A percentile compares a stretch with the other conserved stretches of the same genome.
Conservation (phyloP, 1,140 invertebrate species). For the Propsilocerus akamusi region DNA sequence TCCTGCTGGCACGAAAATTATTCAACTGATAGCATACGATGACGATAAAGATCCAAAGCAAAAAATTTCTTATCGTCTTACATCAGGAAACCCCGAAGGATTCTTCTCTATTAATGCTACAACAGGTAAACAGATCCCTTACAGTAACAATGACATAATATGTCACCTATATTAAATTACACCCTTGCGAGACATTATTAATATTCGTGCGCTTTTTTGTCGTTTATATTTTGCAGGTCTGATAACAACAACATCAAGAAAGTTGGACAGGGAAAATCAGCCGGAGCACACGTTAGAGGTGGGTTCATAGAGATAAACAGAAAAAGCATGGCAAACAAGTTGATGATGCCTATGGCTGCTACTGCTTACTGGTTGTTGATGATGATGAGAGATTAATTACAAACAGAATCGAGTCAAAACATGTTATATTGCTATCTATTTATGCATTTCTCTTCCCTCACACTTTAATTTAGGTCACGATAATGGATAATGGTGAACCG, state of each 20-base stretch:
- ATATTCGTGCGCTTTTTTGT: too few relatives aligned
- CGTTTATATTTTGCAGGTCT: slow-evolving; percentile 40
- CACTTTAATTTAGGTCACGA: slow-evolving; percentile 34
- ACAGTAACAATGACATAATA: too few relatives aligned
- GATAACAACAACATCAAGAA: slow-evolving; percentile 61
- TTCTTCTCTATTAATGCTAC: slow-evolving; percentile 72
- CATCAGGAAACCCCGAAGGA: slow-evolving; percentile 74
- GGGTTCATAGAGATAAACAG: slow-evolving; percentile 16
- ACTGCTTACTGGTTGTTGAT: background rate
- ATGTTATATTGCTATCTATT: background rate
- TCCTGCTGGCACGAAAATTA: slow-evolving; percentile 46
- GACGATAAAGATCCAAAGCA: slow-evolving; percentile 48
- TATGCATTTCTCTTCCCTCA: slow-evolving; percentile 10
- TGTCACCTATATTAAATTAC: background rate
- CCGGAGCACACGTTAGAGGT: slow-evolving; percentile 73
- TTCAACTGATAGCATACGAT: slow-evolving; percentile 63
- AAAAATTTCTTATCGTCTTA: slow-evolving; percentile 60
- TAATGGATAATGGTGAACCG: slow-evolving; percentile 61
- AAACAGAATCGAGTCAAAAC: background rate
- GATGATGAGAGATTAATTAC: slow-evolving; percentile 2
- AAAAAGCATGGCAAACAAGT: background rate
- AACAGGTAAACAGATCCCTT: slow-evolving; percentile 60
- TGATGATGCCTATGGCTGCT: background rate
- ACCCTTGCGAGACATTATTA: background rate
- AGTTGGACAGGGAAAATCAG: slow-evolving; percentile 70